Evolutionary conservation across 1,140 invertebrate genomes (phyloP), one percentile per base, ranked within the genome.

Genomic region (Streblospio benedicti): DNA sequence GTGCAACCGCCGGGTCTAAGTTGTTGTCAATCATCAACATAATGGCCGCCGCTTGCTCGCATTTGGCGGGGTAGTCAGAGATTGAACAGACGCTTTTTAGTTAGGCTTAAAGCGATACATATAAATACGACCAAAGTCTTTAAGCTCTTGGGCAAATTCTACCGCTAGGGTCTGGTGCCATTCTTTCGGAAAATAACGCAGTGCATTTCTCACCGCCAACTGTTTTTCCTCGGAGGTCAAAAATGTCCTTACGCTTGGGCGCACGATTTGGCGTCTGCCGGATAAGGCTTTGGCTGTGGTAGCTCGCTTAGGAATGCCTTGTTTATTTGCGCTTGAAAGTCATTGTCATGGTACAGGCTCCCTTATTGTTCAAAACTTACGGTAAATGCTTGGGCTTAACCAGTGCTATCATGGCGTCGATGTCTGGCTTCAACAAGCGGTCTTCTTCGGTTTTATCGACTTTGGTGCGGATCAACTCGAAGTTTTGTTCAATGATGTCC

Each of bases 11-110:
- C 5, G 80, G 81, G 67, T 86, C 84, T 50, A 86, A 71, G 70
- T 86, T 86, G 67, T 86, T 86, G 75, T 84, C 80, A 56, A 86
- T 84, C 85, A 86, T 86, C 33, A 83, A 78, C 79, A 85, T 85
- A 14, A 87, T 82, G 6, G 84, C 83, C 3, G 81, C 82, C 1
- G 80, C 83, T 60, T 84, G 78, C 27, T 68, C 53, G 54, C 70
- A 77, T 56, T 77, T 76, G 2, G 78, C 78, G 2, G 83, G 81
- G 65, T 84, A 85, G 2, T 83, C 69, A 16, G 78, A 69, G 16
- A 87, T 78, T 20, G 83, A 82, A 66, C 83, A 84, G 1, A 85
- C 85, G 68, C 82, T 82, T 72, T 56, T 65, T 80, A 67, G 43
- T 69, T 57, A 18, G 83, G 85, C 30, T 80, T 66, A 60, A 86